Conservation (phyloP, 2,888 invertebrate species). For the Bruchidius siliquastri region DNA sequence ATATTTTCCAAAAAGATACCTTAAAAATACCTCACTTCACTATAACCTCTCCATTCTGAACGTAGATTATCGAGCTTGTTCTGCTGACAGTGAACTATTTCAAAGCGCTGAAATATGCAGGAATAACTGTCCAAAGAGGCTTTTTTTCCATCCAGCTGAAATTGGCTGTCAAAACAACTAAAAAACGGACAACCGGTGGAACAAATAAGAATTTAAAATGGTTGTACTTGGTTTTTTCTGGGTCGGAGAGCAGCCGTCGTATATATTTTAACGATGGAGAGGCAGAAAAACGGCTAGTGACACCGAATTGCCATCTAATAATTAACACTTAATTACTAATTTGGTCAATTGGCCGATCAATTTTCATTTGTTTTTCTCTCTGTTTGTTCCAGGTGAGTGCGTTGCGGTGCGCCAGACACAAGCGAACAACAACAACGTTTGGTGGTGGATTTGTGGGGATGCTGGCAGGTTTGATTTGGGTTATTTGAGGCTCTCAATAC, state of each 20-base stretch:
- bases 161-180: background rate
- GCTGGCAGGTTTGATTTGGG: background rate
- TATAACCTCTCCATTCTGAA: too few relatives aligned
- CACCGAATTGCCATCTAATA: conserved; percentile 14
- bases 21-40: too few relatives aligned
- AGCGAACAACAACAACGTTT: conserved; percentile 2
- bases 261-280: too few relatives aligned
- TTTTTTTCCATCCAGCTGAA: background rate
- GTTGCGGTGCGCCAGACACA: background rate
- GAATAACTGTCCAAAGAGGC: background rate
- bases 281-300: background rate
- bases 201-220: conserved; percentile 12
- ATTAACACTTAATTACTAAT: conserved; percentile 11
- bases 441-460: background rate
- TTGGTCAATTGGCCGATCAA: background rate
- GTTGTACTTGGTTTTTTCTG: conserved; percentile 1
- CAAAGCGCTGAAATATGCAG: background rate
- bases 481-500: background rate
- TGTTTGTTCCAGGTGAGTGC: conserved; percentile 16
- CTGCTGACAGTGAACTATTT: background rate
- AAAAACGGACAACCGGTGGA: background rate
- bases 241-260: background rate
- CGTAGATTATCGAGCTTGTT: background rate
- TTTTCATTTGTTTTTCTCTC: conserved; percentile 6
- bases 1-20: too few relatives aligned